phyloP scores from a whole-genome alignment of 2,888 invertebrate genomes.

The Rhagonycha lutea region DNA sequence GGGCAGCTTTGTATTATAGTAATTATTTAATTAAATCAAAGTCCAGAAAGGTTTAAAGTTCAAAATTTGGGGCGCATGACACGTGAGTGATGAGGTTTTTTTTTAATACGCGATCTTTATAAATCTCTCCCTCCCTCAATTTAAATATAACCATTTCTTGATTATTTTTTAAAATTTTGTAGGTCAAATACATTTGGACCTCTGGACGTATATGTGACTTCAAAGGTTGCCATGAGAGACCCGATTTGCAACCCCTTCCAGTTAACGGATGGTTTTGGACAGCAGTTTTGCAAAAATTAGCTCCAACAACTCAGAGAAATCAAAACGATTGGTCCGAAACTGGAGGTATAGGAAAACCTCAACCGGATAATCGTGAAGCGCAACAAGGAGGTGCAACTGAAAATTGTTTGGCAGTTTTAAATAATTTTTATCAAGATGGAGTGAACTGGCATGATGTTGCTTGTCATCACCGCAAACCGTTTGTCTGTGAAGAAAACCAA shows the following conservation, averaged over 20 bases:
- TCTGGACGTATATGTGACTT: slow-evolving; percentile 89
- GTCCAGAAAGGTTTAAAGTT: no score
- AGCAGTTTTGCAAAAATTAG: slow-evolving; percentile 81
- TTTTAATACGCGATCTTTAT: no score
- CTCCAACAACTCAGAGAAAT: slow-evolving; percentile 78
- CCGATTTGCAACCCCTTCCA: slow-evolving; percentile 79
- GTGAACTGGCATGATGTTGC: slow-evolving; percentile 92
- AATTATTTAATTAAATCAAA: no score
- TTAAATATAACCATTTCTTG: no score
- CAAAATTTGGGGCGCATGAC: no score
- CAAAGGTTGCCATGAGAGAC: slow-evolving; percentile 85
- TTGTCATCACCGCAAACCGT: slow-evolving; percentile 87
- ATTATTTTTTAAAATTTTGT: slow-evolving; percentile 30
- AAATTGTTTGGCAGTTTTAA: slow-evolving; percentile 82
- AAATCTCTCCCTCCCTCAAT: no score
- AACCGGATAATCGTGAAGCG: slow-evolving; percentile 84
- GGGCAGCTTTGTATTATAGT: no score
- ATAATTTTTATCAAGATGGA: slow-evolving; percentile 90
- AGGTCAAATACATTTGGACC: slow-evolving; percentile 91
- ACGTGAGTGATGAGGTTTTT: no score
- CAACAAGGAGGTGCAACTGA: slow-evolving; percentile 83
- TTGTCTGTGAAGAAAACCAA: slow-evolving; percentile 88
- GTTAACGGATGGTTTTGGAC: slow-evolving; percentile 95
- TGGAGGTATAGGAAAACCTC: slow-evolving; percentile 84
- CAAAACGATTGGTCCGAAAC: slow-evolving; percentile 89